phyloP scores from a whole-genome alignment of 2,113 vertebrate genomes.

The Brachirus orientalis region DNA sequence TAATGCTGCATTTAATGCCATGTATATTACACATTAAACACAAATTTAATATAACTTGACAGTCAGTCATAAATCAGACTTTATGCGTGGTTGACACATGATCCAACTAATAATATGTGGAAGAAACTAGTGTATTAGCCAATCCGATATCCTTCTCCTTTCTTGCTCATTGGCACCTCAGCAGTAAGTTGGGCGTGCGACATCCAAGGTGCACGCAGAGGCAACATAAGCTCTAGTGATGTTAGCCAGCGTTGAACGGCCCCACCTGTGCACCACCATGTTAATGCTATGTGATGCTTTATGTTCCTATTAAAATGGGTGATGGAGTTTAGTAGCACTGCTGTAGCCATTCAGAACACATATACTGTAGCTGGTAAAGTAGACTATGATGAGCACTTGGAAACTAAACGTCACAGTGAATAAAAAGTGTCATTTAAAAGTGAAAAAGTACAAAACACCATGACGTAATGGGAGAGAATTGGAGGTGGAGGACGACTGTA shows the following conservation, averaged over 20 bases:
- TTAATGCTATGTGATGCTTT: conserved; percentile 43
- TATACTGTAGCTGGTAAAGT: neutral
- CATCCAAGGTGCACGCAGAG: conserved; percentile 23
- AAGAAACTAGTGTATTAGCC: no score
- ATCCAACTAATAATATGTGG: no score
- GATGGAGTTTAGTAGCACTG: conserved; percentile 3
- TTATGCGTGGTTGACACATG: no score
- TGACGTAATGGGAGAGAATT: neutral
- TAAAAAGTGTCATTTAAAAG: neutral
- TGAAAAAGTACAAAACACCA: neutral
- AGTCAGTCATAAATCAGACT: no score
- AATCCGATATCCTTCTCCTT: neutral
- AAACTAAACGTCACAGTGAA: neutral
- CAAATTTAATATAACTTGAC: no score
- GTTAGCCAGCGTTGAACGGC: conserved; percentile 49
- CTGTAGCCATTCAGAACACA: conserved; percentile 13
- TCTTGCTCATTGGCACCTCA: conserved; percentile 10
- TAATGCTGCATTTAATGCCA: no score
- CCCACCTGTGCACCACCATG: conserved; percentile 53
- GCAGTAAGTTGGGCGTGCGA: neutral
- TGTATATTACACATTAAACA: no score
- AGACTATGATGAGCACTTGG: neutral
- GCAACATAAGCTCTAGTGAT: conserved; percentile 63
- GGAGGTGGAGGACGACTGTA: conserved; percentile 61
- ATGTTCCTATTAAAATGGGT: neutral